These are phyloP conservation scores for Empidonax alnorum DNA, from an alignment of 2,113 vertebrate species.

Conservation along the genomic window DNA sequence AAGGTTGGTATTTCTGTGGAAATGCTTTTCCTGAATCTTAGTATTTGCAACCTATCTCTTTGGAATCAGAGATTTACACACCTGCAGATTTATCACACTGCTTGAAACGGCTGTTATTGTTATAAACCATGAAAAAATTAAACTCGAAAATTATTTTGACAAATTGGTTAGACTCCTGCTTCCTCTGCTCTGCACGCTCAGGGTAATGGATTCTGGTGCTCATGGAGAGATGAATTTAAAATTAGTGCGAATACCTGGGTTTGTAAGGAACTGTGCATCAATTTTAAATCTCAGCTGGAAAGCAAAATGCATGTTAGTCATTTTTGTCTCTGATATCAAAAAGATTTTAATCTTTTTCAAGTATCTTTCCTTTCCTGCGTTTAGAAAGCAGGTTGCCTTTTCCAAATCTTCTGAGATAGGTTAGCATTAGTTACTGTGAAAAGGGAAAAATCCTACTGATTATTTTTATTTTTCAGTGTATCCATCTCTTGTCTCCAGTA, in stretches of 20 bases:
- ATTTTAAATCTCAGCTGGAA: constrained; percentile 28
- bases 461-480: not conserved
- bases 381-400: not conserved
- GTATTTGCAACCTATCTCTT: not conserved
- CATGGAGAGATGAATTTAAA: not conserved
- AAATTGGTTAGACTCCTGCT: not conserved
- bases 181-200: not conserved
- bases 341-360: not conserved
- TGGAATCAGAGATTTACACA: not conserved
- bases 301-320: not conserved
- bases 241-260: not conserved
- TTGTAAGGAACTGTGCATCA: not conserved
- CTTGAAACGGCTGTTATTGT: not conserved
- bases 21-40: not conserved
- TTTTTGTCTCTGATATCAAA: not conserved
- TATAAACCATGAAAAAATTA: not conserved
- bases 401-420: not conserved
- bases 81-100: not conserved
- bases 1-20: not conserved
- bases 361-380: not conserved
- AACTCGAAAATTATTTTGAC: constrained; percentile 13
- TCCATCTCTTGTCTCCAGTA: not conserved
- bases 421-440: not conserved
- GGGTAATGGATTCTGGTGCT: not conserved
- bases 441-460: not conserved